phyloP scores from a whole-genome alignment of 1,140 invertebrate genomes.

The Papilio aristodemus region DNA sequence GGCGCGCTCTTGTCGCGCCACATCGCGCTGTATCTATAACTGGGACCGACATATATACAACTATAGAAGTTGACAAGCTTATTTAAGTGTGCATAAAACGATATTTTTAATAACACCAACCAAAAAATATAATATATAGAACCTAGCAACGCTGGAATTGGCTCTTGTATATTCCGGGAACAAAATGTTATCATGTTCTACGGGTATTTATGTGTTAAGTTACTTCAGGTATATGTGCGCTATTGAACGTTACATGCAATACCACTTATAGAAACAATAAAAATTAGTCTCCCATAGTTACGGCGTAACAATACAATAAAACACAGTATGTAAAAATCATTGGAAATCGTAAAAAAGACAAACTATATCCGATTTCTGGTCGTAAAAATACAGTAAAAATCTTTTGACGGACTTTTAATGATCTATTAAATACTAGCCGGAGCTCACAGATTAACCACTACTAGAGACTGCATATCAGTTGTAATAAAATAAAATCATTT shows the following conservation, averaged over 20 bases:
- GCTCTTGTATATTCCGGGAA: no score
- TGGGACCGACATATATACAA: conserved; percentile 3
- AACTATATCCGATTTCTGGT: conserved; percentile 59
- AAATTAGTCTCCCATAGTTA: conserved; percentile 45
- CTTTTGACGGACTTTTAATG: conserved; percentile 48
- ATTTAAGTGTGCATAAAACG: not conserved
- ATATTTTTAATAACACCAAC: not conserved
- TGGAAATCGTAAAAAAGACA: conserved; percentile 48
- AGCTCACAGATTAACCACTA: conserved; percentile 5
- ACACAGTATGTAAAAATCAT: conserved; percentile 43
- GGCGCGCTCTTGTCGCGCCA: conserved; percentile 27
- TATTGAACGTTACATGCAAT: conserved; percentile 28
- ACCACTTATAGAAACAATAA: conserved; percentile 40
- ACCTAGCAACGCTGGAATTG: no score
- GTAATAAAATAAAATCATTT: not conserved
- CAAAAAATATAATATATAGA: not conserved
- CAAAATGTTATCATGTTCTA: no score
- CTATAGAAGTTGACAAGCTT: not conserved
- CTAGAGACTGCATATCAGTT: conserved; percentile 3
- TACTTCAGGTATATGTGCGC: no score
- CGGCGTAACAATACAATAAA: conserved; percentile 41
- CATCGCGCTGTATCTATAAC: not conserved
- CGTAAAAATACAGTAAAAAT: conserved; percentile 56
- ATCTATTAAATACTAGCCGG: conserved; percentile 41
- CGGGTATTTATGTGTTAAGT: no score